Percentiles rank a stretch among this genome's conserved stretches.
Conservation (phyloP, 2,113 vertebrate species). For the Perca flavescens region DNA sequence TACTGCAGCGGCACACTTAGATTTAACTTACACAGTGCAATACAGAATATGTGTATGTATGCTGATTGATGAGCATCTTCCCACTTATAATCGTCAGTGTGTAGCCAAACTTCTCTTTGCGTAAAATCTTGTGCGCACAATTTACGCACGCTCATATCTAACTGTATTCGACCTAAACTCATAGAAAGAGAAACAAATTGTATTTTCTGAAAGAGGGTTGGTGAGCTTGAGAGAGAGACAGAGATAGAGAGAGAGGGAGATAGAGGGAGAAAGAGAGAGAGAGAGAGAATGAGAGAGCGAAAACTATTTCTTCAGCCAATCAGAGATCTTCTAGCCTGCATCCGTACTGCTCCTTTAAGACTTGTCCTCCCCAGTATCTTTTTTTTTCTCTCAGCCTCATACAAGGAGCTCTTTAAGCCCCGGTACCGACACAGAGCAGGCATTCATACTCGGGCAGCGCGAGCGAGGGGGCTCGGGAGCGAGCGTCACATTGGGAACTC, state of each 20-base stretch:
- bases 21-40: not conserved
- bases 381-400: slow-evolving; percentile 62
- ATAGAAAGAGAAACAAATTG: too few species aligned
- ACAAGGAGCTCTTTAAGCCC: slow-evolving; percentile 88
- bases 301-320: slow-evolving; percentile 66
- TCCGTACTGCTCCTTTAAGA: slow-evolving; percentile 82
- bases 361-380: slow-evolving; percentile 50
- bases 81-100: too few species aligned
- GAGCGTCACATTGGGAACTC: slow-evolving; percentile 81
- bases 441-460: slow-evolving; percentile 84
- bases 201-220: not conserved
- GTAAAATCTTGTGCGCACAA: not conserved
- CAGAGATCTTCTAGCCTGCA: slow-evolving; percentile 29
- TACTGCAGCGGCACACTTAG: not conserved
- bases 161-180: not conserved
- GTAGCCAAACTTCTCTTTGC: too few species aligned
- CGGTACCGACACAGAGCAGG: slow-evolving; percentile 82
- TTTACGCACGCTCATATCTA: not conserved
- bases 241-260: not conserved
- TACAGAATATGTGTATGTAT: too few species aligned
- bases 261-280: not conserved
- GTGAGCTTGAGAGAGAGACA: not conserved
- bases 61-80: too few species aligned
- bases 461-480: slow-evolving; percentile 80
- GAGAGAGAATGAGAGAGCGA: not conserved